phyloP scores from a whole-genome alignment of 2,113 vertebrate species.

The Hemiscyllium ocellatum region DNA sequence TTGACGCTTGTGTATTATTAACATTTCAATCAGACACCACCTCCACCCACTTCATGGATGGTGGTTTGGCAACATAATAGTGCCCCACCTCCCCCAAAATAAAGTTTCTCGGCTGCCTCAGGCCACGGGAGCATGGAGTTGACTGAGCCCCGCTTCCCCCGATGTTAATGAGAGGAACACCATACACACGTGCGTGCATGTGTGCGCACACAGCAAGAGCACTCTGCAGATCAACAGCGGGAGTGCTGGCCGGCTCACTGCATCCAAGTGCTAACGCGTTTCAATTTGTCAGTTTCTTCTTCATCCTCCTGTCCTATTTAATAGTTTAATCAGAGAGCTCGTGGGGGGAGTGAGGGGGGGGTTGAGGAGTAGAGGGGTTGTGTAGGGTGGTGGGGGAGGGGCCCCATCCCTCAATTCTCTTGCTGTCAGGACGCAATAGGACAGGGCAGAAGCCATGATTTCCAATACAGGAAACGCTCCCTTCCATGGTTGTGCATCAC shows the following conservation, averaged over 20 bases:
- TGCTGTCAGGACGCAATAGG: constrained; percentile 9
- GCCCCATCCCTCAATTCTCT: background rate
- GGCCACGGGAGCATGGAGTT: background rate
- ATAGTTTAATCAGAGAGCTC: constrained; percentile 37
- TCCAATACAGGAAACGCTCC: background rate
- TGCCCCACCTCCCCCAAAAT: background rate
- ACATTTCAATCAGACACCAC: background rate
- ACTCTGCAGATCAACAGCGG: constrained; percentile 47
- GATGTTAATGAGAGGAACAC: too few species aligned
- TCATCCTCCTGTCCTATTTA: constrained; percentile 43
- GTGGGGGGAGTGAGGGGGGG: constrained; percentile 35
- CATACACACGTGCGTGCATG: background rate
- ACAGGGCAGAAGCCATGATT: background rate
- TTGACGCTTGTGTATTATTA: background rate
- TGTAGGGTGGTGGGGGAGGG: too few species aligned
- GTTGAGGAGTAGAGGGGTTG: constrained; percentile 39
- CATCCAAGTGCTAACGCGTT: constrained; percentile 50
- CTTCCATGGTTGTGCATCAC: constrained; percentile 50
- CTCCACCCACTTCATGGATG: background rate
- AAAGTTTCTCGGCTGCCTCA: background rate
- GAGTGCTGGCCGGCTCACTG: constrained; percentile 33
- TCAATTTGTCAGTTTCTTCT: constrained; percentile 48
- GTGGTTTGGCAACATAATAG: background rate
- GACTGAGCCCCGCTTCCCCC: background rate
- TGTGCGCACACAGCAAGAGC: constrained; percentile 46